Conservation (phyloP, 2,888 invertebrate genomes). For the Onchidella celtica region DNA sequence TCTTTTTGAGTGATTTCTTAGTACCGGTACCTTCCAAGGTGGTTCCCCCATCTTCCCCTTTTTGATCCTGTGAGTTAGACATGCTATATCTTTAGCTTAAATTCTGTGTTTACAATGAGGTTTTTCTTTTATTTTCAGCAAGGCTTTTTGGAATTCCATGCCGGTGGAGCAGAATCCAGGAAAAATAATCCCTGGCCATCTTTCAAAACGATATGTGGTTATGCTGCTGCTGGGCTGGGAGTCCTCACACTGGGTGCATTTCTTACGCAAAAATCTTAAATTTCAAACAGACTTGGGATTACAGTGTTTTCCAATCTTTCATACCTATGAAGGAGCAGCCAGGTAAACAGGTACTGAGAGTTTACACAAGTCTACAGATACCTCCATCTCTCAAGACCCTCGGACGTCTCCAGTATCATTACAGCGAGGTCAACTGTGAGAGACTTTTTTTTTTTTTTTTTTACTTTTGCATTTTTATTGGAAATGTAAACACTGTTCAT, state of each 20-base stretch:
- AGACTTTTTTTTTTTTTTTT: not conserved
- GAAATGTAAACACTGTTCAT: not conserved
- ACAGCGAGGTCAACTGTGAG: no score
- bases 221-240: conserved; percentile 50
- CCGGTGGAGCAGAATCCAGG: conserved; percentile 46
- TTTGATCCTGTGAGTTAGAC: not conserved
- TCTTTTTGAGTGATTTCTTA: no score
- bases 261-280: conserved; percentile 51
- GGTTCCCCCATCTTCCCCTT: not conserved
- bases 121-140: conserved; percentile 29
- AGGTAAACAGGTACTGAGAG: no score
- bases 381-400: no score
- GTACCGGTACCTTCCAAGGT: not conserved
- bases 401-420: no score
- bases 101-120: not conserved
- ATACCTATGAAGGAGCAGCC: no score
- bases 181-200: conserved; percentile 51
- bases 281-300: not conserved
- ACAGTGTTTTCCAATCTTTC: not conserved
- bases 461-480: not conserved
- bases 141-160: conserved; percentile 52
- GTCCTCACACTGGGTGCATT: conserved; percentile 51
- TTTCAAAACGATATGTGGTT: conserved; percentile 51
- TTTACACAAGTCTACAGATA: no score
- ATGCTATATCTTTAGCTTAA: not conserved